Evolutionary conservation across 2,888 invertebrate genomes (phyloP).

Genomic region (Aphrophora alni): DNA sequence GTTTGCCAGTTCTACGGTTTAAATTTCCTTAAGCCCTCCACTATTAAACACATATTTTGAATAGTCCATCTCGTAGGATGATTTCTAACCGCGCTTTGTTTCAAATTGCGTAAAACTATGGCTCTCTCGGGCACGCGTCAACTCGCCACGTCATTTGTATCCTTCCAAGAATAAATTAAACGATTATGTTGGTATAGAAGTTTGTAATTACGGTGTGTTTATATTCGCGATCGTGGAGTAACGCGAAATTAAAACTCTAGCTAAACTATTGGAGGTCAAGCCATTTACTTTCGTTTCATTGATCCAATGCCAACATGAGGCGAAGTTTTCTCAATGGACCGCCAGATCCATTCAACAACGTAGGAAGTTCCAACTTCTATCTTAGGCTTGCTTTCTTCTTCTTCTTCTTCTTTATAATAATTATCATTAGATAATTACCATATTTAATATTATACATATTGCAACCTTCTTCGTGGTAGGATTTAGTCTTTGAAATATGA

Average conservation of each 20-base stretch:
- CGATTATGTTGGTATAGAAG: background rate
- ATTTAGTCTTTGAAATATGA: too few species aligned
- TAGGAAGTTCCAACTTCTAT: background rate
- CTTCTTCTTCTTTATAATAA: too few species aligned
- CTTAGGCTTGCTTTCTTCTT: too few species aligned
- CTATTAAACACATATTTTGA: too few species aligned
- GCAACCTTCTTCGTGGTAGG: too few species aligned
- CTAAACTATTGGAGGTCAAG: background rate
- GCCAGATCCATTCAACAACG: background rate
- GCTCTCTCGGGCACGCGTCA: background rate
- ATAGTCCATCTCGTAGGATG: too few species aligned
- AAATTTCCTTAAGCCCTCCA: too few species aligned
- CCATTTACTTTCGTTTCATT: slow-evolving; percentile 2
- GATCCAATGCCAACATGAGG: background rate
- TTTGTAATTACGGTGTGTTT: background rate
- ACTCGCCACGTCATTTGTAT: background rate
- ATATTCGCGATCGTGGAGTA: background rate
- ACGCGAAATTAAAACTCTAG: background rate
- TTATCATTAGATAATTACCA: too few species aligned
- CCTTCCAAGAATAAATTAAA: slow-evolving; percentile 6
- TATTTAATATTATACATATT: too few species aligned
- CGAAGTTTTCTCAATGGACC: background rate
- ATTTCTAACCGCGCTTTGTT: too few species aligned
- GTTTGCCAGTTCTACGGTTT: too few species aligned
- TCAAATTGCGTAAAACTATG: background rate